Evolutionary conservation across 2,113 vertebrate genomes (phyloP), one percentile per base, ranked within the genome.

Genomic region (Caretta caretta): DNA sequence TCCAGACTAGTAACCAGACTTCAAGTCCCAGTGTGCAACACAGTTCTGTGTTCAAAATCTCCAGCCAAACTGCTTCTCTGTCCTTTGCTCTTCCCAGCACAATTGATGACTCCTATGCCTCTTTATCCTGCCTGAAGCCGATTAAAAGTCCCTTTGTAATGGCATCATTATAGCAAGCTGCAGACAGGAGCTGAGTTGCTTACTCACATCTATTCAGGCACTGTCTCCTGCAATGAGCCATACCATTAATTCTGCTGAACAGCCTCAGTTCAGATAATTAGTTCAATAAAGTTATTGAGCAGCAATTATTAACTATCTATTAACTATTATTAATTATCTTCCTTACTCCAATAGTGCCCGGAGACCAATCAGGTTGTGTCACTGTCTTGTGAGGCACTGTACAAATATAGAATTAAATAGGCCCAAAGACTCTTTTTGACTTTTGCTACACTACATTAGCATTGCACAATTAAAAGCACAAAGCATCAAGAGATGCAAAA

Each of bases 381-480:
- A 72, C n/a, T 8, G 38, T n/a, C 38, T 69, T 38, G 65, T 72
- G n/a, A 10, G n/a, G n/a, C 10, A 2, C 65, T 72, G 4, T 3
- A 65, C 62, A 83, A 80, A 27, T 6, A 82, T 8, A 57, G 75
- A 83, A 62, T n/a, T 54, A 38, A 54, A 24, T 6, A 65, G 35
- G 59, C 62, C 56, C n/a, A 69, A 46, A 80, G 84, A 75, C 35
- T 76, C 48, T 84, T 16, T 62, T 76, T 56, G 49, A 50, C 6
- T 90, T 85, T 84, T 81, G 27, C 13, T 54, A 12, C 65, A n/a
- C 46, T 84, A 51, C 46, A 12, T 75, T 90, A 75, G 14, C 24
- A 31, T 92, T 84, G 81, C 86, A 84, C 56, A 83, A 27, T 83
- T 89, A 82, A 82, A 38, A 72, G 80, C 48, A 69, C n/a, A 86